Percentiles rank a stretch among this genome's conserved stretches.
Evolutionary conservation across 1,140 invertebrate species (phyloP).

Genomic region (Paracyclopina nana): DNA sequence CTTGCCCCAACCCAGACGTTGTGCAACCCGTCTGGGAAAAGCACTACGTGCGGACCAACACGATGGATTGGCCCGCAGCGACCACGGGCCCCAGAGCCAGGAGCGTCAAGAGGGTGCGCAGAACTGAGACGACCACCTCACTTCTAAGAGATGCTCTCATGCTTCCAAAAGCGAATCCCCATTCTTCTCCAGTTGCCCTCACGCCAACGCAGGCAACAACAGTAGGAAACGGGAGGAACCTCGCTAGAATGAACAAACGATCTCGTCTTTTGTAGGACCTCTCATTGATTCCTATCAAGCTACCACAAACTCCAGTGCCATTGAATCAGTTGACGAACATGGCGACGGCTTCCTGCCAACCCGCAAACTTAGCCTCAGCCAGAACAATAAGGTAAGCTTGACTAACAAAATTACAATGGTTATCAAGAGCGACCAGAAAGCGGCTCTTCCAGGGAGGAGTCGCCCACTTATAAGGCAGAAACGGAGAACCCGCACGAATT

Average conservation of each 20-base stretch:
- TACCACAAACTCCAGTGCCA: too few relatives aligned
- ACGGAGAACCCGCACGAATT: neutral
- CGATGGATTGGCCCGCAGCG: neutral
- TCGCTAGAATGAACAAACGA: too few relatives aligned
- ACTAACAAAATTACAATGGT: neutral
- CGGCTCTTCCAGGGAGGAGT: neutral
- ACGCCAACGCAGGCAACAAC: neutral
- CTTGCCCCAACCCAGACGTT: conserved; percentile 5
- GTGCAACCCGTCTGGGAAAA: conserved; percentile 5
- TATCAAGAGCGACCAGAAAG: neutral
- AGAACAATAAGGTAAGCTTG: neutral
- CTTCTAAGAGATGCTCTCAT: neutral
- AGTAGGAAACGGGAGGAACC: neutral
- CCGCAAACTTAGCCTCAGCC: too few relatives aligned
- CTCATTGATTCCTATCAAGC: too few relatives aligned
- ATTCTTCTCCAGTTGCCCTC: neutral
- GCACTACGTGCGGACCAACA: neutral
- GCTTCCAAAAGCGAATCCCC: neutral
- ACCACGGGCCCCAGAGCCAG: neutral
- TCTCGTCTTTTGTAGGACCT: too few relatives aligned
- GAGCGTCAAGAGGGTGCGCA: neutral
- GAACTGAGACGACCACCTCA: neutral
- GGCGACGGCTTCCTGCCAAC: too few relatives aligned
- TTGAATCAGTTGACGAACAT: too few relatives aligned
- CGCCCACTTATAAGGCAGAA: neutral